Conservation (phyloP, 2,797 vertebrate genomes). For the Mormyrus proboscirostris region DNA sequence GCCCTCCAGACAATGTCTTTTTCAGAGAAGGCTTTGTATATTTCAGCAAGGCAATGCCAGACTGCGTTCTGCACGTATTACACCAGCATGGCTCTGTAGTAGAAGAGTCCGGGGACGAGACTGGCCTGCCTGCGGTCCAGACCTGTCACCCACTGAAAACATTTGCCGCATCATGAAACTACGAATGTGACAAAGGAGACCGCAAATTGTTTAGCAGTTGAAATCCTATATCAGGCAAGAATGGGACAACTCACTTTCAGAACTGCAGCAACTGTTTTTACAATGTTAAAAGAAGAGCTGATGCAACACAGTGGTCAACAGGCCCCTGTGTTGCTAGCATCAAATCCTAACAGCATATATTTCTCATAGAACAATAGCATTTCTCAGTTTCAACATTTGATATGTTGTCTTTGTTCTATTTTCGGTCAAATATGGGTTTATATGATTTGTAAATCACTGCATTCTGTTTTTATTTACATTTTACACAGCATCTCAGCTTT, state of each 20-base stretch:
- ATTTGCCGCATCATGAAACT: not conserved
- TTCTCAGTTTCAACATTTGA: not conserved
- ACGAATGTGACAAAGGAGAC: not conserved
- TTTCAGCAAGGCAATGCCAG: not conserved
- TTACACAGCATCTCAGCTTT: not conserved
- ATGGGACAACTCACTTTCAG: not conserved
- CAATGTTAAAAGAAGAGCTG: not conserved
- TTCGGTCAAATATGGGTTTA: not conserved
- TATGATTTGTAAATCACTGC: not conserved
- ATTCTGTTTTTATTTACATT: not conserved
- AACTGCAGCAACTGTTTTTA: not conserved
- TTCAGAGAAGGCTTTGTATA: not conserved
- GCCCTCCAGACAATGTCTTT: not conserved
- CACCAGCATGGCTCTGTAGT: no score
- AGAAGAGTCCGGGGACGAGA: no score
- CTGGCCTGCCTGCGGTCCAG: no score
- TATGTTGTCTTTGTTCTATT: not conserved
- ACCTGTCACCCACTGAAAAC: not conserved
- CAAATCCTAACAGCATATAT: not conserved
- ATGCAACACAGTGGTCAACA: no score
- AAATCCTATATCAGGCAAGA: not conserved
- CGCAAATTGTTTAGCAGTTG: not conserved
- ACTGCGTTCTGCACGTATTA: no score
- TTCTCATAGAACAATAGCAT: not conserved
- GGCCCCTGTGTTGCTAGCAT: not conserved